These are phyloP conservation scores for Ianthella basta DNA, from an alignment of 37 sponge, comb jelly and placozoan genomes.

Conservation along the genomic window DNA sequence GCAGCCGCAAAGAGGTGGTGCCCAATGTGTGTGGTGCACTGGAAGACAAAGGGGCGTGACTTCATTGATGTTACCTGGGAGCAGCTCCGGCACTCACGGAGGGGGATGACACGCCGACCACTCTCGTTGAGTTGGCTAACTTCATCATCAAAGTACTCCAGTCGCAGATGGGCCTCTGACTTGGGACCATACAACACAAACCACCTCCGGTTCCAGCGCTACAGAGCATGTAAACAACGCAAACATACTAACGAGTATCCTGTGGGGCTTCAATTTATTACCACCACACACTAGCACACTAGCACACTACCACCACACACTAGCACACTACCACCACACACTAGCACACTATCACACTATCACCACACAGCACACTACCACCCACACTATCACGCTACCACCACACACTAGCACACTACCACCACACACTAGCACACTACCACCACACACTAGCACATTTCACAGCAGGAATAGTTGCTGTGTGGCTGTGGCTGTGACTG, in stretches of 20 bases:
- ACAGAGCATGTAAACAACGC: not conserved
- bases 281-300: too few relatives aligned
- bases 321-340: too few relatives aligned
- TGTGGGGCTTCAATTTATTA: too few relatives aligned
- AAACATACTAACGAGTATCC: not conserved
- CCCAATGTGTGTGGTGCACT: conserved; percentile 64
- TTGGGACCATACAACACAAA: conserved; percentile 65
- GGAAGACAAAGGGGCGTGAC: conserved; percentile 62
- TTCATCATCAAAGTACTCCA: conserved; percentile 76
- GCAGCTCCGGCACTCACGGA: conserved; percentile 54
- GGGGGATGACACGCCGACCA: conserved; percentile 62
- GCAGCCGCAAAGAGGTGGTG: conserved; percentile 68
- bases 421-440: too few relatives aligned
- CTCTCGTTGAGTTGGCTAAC: conserved; percentile 5
- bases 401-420: too few relatives aligned
- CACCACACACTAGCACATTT: too few relatives aligned
- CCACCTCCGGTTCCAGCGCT: conserved; percentile 78
- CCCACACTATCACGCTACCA: too few relatives aligned
- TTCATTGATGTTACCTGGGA: conserved; percentile 46
- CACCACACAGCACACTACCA: too few relatives aligned
- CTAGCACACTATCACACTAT: too few relatives aligned
- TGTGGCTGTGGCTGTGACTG: too few relatives aligned
- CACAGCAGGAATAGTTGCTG: too few relatives aligned
- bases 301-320: too few relatives aligned
- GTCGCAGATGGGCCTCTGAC: conserved; percentile 51